A percentile compares a stretch with the other conserved stretches of the same genome.
These are phyloP conservation scores for Micrasema longulum DNA, from an alignment of 1,140 invertebrate genomes.

Conservation along the genomic window DNA sequence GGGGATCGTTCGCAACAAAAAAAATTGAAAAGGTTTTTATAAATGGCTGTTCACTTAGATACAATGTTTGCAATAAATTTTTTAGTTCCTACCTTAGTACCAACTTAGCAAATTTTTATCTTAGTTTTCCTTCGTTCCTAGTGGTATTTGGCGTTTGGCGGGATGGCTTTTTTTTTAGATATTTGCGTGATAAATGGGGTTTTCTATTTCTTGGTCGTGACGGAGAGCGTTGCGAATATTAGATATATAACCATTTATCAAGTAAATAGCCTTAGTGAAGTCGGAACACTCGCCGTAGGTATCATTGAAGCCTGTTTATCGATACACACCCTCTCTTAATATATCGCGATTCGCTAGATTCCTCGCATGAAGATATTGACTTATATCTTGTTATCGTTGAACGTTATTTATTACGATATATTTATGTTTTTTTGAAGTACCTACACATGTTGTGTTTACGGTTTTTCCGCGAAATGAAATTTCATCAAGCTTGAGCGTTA, in stretches of 20 bases:
- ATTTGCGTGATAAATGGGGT: constrained; percentile 12
- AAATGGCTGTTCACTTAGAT: constrained; percentile 31
- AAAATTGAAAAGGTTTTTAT: constrained; percentile 35
- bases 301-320: constrained; percentile 18
- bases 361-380: too few relatives aligned
- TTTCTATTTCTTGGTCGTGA: constrained; percentile 7
- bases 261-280: constrained; percentile 24
- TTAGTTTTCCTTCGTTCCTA: neutral
- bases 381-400: too few relatives aligned
- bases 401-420: too few relatives aligned
- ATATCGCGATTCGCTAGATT: too few relatives aligned
- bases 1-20: neutral
- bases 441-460: too few relatives aligned
- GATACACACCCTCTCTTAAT: neutral
- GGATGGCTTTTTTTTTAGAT: constrained; percentile 9
- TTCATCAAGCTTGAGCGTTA: too few relatives aligned
- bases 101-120: constrained; percentile 30
- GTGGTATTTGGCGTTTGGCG: constrained; percentile 1
- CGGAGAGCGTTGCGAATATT: constrained; percentile 13
- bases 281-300: neutral
- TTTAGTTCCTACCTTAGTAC: constrained; percentile 25
- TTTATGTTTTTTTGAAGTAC: too few relatives aligned
- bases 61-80: constrained; percentile 23
- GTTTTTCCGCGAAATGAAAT: too few relatives aligned
- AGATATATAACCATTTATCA: constrained; percentile 25